Evolutionary conservation across 2,797 vertebrate genomes (phyloP).

Genomic region (Bucorvus abyssinicus): DNA sequence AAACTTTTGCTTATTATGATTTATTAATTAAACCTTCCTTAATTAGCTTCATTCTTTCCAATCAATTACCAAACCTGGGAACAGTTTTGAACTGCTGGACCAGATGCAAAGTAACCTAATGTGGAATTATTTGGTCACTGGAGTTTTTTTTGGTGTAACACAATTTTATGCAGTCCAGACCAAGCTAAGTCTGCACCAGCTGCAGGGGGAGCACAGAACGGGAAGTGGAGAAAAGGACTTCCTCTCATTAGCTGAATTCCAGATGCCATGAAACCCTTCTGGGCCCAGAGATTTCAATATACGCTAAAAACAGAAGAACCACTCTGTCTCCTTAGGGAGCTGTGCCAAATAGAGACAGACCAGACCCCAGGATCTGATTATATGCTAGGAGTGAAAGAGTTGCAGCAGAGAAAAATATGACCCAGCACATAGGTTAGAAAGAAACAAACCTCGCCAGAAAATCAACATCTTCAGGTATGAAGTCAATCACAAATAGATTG

Average conservation of each 20-base stretch:
- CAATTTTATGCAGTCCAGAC: neutral
- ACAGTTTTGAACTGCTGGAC: neutral
- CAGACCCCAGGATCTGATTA: constrained; percentile 12
- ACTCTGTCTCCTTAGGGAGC: neutral
- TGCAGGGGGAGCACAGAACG: neutral
- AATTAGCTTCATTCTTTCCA: neutral
- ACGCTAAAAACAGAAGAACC: neutral
- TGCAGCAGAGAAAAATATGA: neutral
- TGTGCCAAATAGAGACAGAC: neutral
- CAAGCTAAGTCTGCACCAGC: neutral
- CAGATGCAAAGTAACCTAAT: neutral
- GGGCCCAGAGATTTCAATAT: constrained; percentile 14
- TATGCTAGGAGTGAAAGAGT: neutral
- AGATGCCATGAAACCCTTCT: constrained; percentile 6
- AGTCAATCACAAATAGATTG: neutral
- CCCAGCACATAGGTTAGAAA: neutral
- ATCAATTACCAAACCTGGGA: neutral
- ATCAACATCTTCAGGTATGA: neutral
- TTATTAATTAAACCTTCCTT: neutral
- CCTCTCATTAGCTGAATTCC: constrained; percentile 26
- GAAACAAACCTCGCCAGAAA: neutral
- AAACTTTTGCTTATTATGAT: neutral
- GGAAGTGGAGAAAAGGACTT: neutral
- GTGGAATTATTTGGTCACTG: neutral
- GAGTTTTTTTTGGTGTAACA: neutral